phyloP scores from a whole-genome alignment of 2,797 vertebrate genomes.

The Staurois parvus region DNA sequence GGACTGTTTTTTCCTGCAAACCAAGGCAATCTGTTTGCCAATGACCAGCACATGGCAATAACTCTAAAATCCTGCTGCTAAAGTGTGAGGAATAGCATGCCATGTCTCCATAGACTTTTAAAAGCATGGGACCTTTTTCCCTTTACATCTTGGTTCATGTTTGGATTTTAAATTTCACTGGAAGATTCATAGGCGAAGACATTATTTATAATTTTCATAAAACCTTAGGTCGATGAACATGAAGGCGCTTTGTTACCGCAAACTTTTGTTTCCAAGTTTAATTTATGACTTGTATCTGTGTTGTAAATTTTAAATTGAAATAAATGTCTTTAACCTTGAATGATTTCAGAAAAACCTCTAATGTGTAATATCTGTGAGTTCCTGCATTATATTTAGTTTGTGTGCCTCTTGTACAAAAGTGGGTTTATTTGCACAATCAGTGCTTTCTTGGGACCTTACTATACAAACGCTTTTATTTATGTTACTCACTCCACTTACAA shows the following conservation, averaged over 20 bases:
- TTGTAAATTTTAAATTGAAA: not conserved
- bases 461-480: too few species aligned
- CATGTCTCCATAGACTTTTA: conserved; percentile 4
- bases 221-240: not conserved
- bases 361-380: not conserved
- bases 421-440: too few species aligned
- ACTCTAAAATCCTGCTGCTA: not conserved
- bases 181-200: not conserved
- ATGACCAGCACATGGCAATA: conserved; percentile 9
- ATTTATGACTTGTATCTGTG: not conserved
- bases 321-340: not conserved
- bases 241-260: not conserved
- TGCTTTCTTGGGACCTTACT: too few species aligned
- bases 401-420: not conserved
- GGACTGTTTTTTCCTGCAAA: not conserved
- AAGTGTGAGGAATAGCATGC: not conserved
- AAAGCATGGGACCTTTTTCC: conserved; percentile 9
- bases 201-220: conserved; percentile 12
- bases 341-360: not conserved
- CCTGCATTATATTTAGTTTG: not conserved
- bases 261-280: not conserved
- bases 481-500: too few species aligned
- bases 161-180: not conserved
- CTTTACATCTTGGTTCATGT: not conserved
- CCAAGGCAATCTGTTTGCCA: not conserved